Base-by-base conservation (phyloP, 2,888 invertebrate species). In the Orgyia antiqua region DNA sequence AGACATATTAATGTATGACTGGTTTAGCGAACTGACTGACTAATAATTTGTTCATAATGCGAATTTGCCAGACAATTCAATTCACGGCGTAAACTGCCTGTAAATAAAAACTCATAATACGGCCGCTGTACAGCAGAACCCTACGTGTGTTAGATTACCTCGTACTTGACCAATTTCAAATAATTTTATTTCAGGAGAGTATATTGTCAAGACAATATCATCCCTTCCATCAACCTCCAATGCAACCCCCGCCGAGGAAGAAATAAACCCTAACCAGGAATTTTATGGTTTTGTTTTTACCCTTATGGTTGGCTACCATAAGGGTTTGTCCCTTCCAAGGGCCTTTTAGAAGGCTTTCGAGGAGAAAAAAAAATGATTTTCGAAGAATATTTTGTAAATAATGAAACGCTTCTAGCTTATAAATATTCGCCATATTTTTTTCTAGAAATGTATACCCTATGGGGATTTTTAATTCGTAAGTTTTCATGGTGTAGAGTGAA, bases 211-310 rank as follows among this genome's bases (percentile, higher is more conserved):
- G 79, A 21, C 82, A 78, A 54, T 75, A 79, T 35, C 86, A 86
- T 29, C 83, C 84, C 3, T 82, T 80, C 65, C 86, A 86, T 39
- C 82, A 83, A 39, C 86, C 86, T 2, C 70, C 74, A 1, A 68
- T 75, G 69, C 82, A 79, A 46, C 70, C 71, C 30, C 72, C 74
- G 10, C 58, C 68, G 24, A 61, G 74, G 44, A 71, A 61, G 47
- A 78, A 72, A 73, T 78, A 78, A 15, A 50, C 28, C 18, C 24
- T 29, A 34, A 36, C 8, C 33, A 41, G 27, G 29, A 35, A 36
- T 27, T 18, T 21, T 39, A 58, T 58, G 66, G 73, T 74, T 62
- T 66, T 59, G 38, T 53, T 64, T 42, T 47, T 51, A 68, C 68
- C 55, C 46, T 42, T 45, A 27, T 46, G 75, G 69, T 63, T 78